Base-by-base conservation (phyloP, 2,888 invertebrate genomes). In the Arenicola marina region DNA sequence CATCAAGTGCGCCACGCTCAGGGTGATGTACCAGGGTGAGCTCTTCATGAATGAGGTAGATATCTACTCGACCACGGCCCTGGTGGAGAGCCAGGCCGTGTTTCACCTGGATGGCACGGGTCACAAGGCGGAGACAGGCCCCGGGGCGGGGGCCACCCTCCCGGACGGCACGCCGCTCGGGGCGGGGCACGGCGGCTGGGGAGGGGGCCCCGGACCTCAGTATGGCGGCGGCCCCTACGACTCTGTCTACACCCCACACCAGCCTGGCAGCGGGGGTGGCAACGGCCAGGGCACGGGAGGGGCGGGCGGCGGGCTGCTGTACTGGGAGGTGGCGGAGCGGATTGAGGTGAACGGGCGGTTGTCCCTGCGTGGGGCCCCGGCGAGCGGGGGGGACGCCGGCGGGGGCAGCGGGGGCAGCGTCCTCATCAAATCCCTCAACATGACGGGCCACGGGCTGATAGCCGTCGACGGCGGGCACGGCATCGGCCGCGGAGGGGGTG, bases 381-480 rank as follows among this genome's bases (percentile, higher is more conserved):
- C 74, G 3, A 29, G 26, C 2, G 71, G 72, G 4, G 45, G 28
- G 2, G 59, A 73, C 65, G 69, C 74, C 24, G 76, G 75, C 24
- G 76, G 76, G 33, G 76, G 76, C 4, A 74, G 73, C 66, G 75
- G 75, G 29, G 76, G 76, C 0, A 67, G 73, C 63, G 59, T 74
- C 15, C 61, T 73, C n/a, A 67, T 76, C 29, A 56, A 66, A 21
- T 64, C 75, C 4, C 72, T 70, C 29, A 76, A 76, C 59, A 72
- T 76, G 43, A 73, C 75, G 1, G 76, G 76, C 18, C 76, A 76
- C 66, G 76, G 76, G 7, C 61, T 69, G 18, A 72, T 76, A 43
- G 62, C 69, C 46, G 75, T 76, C 28, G 63, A 64, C 58, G 76
- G 76, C 48, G 76, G 76, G 34, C 56, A 67, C 38, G 76, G 71